A percentile compares a stretch with the other conserved stretches of the same genome.
phyloP scores from a whole-genome alignment of 2,888 invertebrate genomes.

The Caenorhabditis afra region DNA sequence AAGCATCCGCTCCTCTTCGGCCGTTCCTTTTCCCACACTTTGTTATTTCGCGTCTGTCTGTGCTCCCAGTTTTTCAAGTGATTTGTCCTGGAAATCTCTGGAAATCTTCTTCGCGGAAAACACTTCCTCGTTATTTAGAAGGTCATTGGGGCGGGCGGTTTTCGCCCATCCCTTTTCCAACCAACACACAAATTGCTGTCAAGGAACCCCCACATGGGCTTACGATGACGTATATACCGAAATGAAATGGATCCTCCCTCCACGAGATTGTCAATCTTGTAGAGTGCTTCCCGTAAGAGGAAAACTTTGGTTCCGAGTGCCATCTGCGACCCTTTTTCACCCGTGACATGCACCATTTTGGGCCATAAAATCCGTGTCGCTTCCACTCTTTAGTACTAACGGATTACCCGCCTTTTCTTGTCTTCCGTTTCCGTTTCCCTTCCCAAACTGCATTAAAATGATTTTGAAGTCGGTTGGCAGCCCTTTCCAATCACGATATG shows the following conservation, averaged over 20 bases:
- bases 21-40: conserved; percentile 7
- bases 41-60: conserved; percentile 1
- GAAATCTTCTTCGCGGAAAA: not conserved
- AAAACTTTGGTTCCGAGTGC: not conserved
- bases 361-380: conserved; percentile 2
- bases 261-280: no score
- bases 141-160: no score
- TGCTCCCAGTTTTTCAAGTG: not conserved
- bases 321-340: conserved; percentile 5
- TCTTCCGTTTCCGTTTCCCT: not conserved
- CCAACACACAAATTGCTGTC: no score
- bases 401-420: conserved; percentile 4
- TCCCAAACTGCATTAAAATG: conserved; percentile 1
- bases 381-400: not conserved
- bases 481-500: no score
- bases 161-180: no score
- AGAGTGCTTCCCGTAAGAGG: no score
- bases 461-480: not conserved
- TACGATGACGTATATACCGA: no score
- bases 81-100: not conserved
- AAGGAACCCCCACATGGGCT: no score
- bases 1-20: not conserved
- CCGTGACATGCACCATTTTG: not conserved
- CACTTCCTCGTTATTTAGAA: no score
- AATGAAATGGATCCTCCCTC: no score